Base-by-base conservation (phyloP, 2,888 invertebrate species). In the Epistrophella euchroma region DNA sequence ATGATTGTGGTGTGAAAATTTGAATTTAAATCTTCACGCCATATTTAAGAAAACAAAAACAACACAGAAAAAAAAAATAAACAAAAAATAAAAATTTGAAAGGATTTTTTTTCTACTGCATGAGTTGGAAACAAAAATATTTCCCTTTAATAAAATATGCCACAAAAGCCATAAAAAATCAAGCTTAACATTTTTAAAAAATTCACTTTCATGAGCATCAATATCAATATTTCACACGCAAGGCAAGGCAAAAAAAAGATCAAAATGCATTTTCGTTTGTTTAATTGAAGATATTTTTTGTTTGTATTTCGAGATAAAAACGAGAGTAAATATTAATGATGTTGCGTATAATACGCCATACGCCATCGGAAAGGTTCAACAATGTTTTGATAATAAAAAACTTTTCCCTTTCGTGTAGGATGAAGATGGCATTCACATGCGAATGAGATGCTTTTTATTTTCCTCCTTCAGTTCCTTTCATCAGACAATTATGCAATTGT, bases 381-480 rank as follows among this genome's bases (percentile, higher is more conserved):
- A 52, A 10, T 17, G 17, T 56, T 17, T n/a, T 10, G 17, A 32
- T 9, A 45, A 68, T 52, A 64, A 82, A 56, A 58, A 17, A 50
- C 37, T 66, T 73, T 82, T 58, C 22, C 32, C n/a, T 66, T 73
- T 77, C 60, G 50, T 76, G 66, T 73, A 19, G 60, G 72, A 77
- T 72, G 60, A 73, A 72, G 77, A 45, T 77, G 52, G 45, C 52
- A 77, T 72, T 72, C 64, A 66, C 76, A 72, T 70, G 70, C 70
- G 75, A 56, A 25, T 56, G 52, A 35, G 37, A 37, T 64, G 43
- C 1, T 17, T 22, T 77, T 78, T 50, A 32, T 47, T 70, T n/a
- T 66, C 22, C 43, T 43, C 37, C 6, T 43, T 45, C n/a, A 13
- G n/a, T 17, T 28, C 50, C 71, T 78, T 72, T 72, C 64, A 66